Conservation (phyloP, 2,113 vertebrate genomes). For the Barbus barbus region DNA sequence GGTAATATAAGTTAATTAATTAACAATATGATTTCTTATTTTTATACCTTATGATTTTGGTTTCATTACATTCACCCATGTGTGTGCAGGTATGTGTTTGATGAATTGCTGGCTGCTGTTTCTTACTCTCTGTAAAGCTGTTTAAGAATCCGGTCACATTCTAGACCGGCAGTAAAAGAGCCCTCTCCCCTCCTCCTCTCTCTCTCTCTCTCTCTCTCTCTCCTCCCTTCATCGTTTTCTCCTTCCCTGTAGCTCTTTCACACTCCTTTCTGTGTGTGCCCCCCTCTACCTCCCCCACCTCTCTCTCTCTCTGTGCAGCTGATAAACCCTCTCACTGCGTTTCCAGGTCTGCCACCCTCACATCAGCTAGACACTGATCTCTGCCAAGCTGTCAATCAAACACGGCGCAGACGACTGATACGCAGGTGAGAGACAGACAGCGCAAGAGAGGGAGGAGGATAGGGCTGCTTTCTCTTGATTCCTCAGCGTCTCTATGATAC, state of each 20-base stretch:
- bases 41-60: background rate
- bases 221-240: constrained; percentile 38
- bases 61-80: background rate
- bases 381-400: constrained; percentile 90
- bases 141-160: constrained; percentile 99
- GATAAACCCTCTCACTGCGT: constrained; percentile 99
- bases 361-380: constrained; percentile 94
- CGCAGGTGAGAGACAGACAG: constrained; percentile 57
- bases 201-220: background rate
- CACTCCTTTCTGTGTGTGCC: constrained; percentile 80
- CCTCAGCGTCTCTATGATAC: constrained; percentile 45
- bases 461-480: constrained; percentile 46
- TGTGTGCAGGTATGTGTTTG: constrained; percentile 50
- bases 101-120: constrained; percentile 37
- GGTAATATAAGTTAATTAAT: background rate
- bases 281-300: constrained; percentile 74
- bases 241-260: constrained; percentile 36
- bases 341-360: constrained; percentile 97
- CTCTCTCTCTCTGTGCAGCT: constrained; percentile 85
- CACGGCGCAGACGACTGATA: constrained; percentile 81
- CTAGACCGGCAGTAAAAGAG: constrained; percentile 98
- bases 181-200: constrained; percentile 87
- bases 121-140: constrained; percentile 82
- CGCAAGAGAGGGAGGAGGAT: constrained; percentile 17
- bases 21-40: background rate